These are phyloP conservation scores for Dendrolimus houi DNA, from an alignment of 2,888 invertebrate genomes.

Conservation along the genomic window DNA sequence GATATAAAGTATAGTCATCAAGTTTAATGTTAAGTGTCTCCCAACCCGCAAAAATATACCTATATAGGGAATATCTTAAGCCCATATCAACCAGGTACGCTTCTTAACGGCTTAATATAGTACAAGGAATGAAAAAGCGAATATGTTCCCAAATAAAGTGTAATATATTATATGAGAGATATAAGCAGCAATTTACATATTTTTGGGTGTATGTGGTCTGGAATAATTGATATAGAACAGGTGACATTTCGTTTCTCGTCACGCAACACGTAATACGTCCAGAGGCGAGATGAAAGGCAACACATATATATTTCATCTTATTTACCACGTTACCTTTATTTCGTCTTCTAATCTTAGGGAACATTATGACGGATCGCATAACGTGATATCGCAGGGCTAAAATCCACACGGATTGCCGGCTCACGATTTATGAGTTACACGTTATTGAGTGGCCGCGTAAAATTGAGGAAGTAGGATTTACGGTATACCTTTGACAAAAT, in stretches of 20 bases:
- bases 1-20: too few species aligned
- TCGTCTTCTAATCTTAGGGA: conserved; percentile 12
- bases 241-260: conserved; percentile 37
- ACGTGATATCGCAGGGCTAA: neutral
- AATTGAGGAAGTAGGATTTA: neutral
- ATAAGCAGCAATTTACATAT: conserved; percentile 25
- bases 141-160: conserved; percentile 12
- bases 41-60: too few species aligned
- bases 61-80: too few species aligned
- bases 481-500: too few species aligned
- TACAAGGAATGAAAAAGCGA: conserved; percentile 9
- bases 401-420: conserved; percentile 1
- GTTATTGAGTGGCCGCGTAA: conserved; percentile 1
- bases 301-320: conserved; percentile 21
- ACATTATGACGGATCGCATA: neutral
- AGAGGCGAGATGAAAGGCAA: conserved; percentile 30
- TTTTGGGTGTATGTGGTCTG: conserved; percentile 26
- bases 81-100: too few species aligned
- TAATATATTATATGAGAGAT: conserved; percentile 17
- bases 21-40: too few species aligned
- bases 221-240: conserved; percentile 28
- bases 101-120: neutral
- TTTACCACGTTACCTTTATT: conserved; percentile 10
- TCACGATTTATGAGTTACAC: neutral
- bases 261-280: conserved; percentile 49